phyloP scores from a whole-genome alignment of 2,888 invertebrate species.

The Nemotelus nigrinus region DNA sequence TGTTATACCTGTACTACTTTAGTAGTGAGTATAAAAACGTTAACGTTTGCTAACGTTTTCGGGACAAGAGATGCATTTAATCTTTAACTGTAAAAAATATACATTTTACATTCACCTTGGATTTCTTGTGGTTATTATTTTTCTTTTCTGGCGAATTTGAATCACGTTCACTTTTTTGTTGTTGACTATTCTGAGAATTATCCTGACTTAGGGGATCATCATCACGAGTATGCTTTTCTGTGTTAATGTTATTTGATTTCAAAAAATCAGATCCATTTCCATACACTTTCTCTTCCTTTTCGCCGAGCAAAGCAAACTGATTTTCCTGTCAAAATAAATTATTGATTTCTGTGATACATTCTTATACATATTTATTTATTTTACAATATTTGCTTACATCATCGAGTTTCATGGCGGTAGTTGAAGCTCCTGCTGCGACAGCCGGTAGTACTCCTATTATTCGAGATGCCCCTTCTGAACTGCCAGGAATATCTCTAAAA shows the following conservation, averaged over 20 bases:
- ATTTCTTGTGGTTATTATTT: not conserved
- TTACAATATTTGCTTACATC: not conserved
- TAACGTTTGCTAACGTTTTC: too few relatives aligned
- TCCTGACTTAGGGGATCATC: not conserved
- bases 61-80: too few relatives aligned
- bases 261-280: not conserved
- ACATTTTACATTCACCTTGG: conserved; percentile 11
- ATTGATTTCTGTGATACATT: not conserved
- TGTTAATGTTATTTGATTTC: conserved; percentile 4
- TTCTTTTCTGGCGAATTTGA: not conserved
- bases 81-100: too few relatives aligned
- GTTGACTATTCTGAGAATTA: not conserved
- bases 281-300: conserved; percentile 9
- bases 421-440: conserved; percentile 28
- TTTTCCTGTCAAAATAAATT: conserved; percentile 13
- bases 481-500: conserved; percentile 31
- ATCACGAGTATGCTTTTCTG: not conserved
- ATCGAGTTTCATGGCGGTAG: conserved; percentile 32
- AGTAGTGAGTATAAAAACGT: too few relatives aligned
- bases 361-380: too few relatives aligned
- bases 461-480: conserved; percentile 26
- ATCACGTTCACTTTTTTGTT: not conserved
- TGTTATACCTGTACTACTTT: too few relatives aligned
- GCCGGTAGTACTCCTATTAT: conserved; percentile 10
- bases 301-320: conserved; percentile 25